Conservation (phyloP, 2,888 invertebrate species). For the Trichopoda pennipes region DNA sequence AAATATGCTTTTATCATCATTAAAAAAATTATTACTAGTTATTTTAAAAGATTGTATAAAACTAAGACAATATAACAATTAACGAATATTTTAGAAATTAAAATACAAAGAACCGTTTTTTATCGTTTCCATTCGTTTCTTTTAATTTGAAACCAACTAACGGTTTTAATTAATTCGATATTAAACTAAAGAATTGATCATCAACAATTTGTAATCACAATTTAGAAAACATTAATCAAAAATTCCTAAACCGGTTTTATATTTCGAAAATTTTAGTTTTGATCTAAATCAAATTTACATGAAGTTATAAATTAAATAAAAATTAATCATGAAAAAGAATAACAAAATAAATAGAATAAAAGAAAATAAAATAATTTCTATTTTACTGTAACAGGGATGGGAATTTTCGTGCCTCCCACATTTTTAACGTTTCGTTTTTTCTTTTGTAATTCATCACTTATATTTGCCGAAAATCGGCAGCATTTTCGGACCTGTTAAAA, state of each 20-base stretch:
- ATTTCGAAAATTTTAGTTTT: conserved; percentile 13
- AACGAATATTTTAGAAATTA: conserved; percentile 13
- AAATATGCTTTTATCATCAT: conserved; percentile 3
- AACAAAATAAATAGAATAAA: conserved; percentile 21
- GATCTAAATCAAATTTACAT: conserved; percentile 41
- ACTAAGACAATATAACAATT: neutral
- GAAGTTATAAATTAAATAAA: conserved; percentile 21
- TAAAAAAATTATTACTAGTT: conserved; percentile 50
- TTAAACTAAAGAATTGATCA: conserved; percentile 30
- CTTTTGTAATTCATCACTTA: no score
- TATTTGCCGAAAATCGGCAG: no score
- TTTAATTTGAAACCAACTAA: conserved; percentile 17
- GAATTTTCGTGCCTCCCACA: neutral
- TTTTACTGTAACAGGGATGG: conserved; percentile 18
- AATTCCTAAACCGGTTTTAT: conserved; percentile 7
- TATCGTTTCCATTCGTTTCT: conserved; percentile 21
- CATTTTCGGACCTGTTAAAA: no score
- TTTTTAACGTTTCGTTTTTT: no score
- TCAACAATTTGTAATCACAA: conserved; percentile 17
- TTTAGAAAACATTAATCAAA: conserved; percentile 41
- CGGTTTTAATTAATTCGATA: conserved; percentile 30
- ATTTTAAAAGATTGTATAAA: neutral
- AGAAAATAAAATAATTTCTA: conserved; percentile 35
- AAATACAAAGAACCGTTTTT: conserved; percentile 3
- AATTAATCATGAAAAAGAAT: conserved; percentile 32